phyloP scores from a whole-genome alignment of 2,113 vertebrate species.

The Dendropsophus ebraccatus region DNA sequence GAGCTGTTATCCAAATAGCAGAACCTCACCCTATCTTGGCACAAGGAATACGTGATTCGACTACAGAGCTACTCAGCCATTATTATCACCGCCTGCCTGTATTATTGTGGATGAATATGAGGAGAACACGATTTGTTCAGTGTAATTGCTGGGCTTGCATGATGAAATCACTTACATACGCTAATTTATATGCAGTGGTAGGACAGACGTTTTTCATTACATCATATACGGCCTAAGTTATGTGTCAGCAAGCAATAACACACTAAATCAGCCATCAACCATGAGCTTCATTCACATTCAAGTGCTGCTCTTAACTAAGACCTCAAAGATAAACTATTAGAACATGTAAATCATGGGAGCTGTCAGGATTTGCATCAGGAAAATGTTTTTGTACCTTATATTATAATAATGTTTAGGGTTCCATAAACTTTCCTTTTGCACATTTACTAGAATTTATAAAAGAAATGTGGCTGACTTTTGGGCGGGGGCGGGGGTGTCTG shows the following conservation, averaged over 20 bases:
- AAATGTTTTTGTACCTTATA: constrained; percentile 42
- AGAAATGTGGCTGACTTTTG: too few relatives aligned
- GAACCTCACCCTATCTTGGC: too few relatives aligned
- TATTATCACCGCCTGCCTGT: background rate
- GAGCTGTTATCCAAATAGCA: background rate
- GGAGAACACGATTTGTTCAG: background rate
- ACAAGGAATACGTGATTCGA: background rate
- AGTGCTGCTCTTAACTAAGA: constrained; percentile 1
- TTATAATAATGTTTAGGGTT: background rate
- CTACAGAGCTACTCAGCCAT: background rate
- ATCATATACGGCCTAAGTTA: constrained; percentile 50
- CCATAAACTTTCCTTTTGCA: background rate
- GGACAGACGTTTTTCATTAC: constrained; percentile 65
- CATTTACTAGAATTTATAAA: too few relatives aligned
- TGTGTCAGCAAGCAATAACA: constrained; percentile 64
- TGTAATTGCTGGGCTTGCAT: constrained; percentile 11
- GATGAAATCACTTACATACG: constrained; percentile 60
- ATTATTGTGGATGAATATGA: background rate
- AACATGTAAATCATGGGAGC: background rate
- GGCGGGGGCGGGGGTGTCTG: too few relatives aligned
- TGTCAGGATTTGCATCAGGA: constrained; percentile 21
- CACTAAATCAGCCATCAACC: constrained; percentile 61
- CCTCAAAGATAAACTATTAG: background rate
- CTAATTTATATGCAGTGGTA: constrained; percentile 69
- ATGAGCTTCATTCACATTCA: constrained; percentile 56